These are phyloP conservation scores for Aepyceros melampus DNA, from an alignment of 2,113 vertebrate genomes.

Conservation along the genomic window DNA sequence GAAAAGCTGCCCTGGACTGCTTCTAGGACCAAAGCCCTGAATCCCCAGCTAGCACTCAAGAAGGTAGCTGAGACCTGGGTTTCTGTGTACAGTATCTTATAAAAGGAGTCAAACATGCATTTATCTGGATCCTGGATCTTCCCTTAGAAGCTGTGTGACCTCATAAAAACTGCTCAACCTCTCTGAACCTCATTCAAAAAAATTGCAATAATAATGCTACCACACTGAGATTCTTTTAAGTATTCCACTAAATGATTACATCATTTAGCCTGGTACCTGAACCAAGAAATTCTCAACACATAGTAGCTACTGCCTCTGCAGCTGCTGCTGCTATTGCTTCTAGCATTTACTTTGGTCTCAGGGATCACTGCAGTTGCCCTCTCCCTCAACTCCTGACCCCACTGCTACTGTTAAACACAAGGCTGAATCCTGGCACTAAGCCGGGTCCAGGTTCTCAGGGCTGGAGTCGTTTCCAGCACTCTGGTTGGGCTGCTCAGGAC, in stretches of 20 bases:
- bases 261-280: not conserved
- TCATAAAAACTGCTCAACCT: not conserved
- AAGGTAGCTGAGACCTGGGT: not conserved
- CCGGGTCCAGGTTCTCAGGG: slow-evolving; percentile 83
- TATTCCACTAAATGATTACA: not conserved
- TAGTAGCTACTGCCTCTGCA: not conserved
- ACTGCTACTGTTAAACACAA: slow-evolving; percentile 75
- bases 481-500: slow-evolving; percentile 81
- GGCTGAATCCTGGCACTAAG: slow-evolving; percentile 83
- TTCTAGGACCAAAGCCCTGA: not conserved
- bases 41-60: not conserved
- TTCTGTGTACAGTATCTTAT: not conserved
- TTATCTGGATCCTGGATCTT: not conserved
- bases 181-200: slow-evolving; percentile 21
- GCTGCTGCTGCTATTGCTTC: not conserved
- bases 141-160: not conserved
- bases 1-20: not conserved
- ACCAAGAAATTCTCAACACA: not conserved
- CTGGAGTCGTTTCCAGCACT: slow-evolving; percentile 85
- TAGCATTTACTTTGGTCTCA: not conserved
- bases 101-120: not conserved
- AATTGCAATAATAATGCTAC: not conserved
- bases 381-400: slow-evolving; percentile 66
- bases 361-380: slow-evolving; percentile 34
- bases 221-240: not conserved